phyloP scores from a whole-genome alignment of 1,140 invertebrate species.

The Leucophenga varia region DNA sequence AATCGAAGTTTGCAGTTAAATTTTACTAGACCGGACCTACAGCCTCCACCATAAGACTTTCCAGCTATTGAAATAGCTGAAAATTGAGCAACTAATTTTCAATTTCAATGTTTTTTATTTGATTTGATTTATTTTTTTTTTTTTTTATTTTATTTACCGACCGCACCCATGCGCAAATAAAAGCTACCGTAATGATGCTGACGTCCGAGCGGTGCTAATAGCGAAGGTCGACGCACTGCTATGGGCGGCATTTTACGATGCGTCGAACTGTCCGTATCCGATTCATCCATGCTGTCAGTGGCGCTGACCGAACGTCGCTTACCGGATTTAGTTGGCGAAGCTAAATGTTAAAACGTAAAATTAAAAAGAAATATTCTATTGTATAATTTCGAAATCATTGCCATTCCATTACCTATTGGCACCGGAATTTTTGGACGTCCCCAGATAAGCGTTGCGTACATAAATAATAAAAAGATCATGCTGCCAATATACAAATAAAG shows the following conservation, averaged over 20 bases:
- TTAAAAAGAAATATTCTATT: not conserved
- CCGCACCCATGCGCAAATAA: slow-evolving; percentile 89
- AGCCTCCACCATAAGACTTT: no score
- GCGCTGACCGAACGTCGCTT: slow-evolving; percentile 30
- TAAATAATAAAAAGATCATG: slow-evolving; percentile 84
- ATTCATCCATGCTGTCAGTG: slow-evolving; percentile 59
- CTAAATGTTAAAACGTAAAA: slow-evolving; percentile 11
- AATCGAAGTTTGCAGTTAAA: no score
- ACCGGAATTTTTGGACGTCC: slow-evolving; percentile 60
- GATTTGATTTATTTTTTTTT: no score
- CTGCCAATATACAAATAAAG: slow-evolving; percentile 87
- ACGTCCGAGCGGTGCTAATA: slow-evolving; percentile 55
- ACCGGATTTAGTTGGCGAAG: slow-evolving; percentile 39
- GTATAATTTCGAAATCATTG: no score
- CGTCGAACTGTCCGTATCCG: slow-evolving; percentile 60
- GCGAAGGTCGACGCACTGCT: slow-evolving; percentile 56
- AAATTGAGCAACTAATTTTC: no score
- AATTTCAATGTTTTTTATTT: no score
- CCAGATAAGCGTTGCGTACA: slow-evolving; percentile 76
- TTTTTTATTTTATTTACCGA: slow-evolving; percentile 77
- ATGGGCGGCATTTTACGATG: slow-evolving; percentile 57
- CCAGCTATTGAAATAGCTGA: no score
- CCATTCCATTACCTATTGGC: slow-evolving; percentile 38
- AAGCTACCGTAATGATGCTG: slow-evolving; percentile 87
- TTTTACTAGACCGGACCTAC: no score